These are phyloP conservation scores for Drosophila simulans DNA, from an alignment of 1,140 invertebrate species.

Conservation along the genomic window DNA sequence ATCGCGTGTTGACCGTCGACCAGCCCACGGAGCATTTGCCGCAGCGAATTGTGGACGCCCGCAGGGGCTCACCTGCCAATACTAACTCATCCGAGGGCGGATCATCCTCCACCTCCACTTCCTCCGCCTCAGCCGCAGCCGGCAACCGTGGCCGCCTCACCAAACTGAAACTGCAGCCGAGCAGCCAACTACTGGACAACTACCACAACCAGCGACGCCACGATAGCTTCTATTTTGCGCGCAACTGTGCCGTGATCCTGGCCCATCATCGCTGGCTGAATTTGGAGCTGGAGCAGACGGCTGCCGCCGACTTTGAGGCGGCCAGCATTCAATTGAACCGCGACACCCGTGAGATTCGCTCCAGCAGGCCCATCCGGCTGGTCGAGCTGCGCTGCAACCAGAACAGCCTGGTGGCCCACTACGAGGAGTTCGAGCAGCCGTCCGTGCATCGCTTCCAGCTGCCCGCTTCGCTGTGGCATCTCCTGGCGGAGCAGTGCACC, in stretches of 20 bases:
- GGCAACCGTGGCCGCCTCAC: slow-evolving; percentile 80
- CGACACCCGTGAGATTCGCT: slow-evolving; percentile 42
- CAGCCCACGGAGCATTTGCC: slow-evolving; percentile 85
- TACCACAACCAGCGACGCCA: slow-evolving; percentile 81
- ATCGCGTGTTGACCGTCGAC: slow-evolving; percentile 89
- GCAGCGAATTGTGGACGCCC: slow-evolving; percentile 84
- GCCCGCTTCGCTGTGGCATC: slow-evolving; percentile 53
- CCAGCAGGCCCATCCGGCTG: slow-evolving; percentile 51
- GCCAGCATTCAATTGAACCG: slow-evolving; percentile 27
- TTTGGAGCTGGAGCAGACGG: slow-evolving; percentile 5
- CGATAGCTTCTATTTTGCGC: slow-evolving; percentile 79
- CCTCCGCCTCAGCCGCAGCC: neutral
- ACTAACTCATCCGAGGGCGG: slow-evolving; percentile 18
- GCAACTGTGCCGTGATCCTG: slow-evolving; percentile 77
- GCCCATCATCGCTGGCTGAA: slow-evolving; percentile 74
- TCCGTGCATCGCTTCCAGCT: slow-evolving; percentile 38
- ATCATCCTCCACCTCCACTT: neutral
- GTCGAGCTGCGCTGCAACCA: slow-evolving; percentile 75
- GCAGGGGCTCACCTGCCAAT: slow-evolving; percentile 43
- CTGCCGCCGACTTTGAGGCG: neutral
- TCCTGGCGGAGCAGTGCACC: slow-evolving; percentile 51
- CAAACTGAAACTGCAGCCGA: slow-evolving; percentile 82
- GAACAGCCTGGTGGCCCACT: slow-evolving; percentile 71
- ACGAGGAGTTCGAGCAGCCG: slow-evolving; percentile 55
- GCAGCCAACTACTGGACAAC: slow-evolving; percentile 85